Evolutionary conservation across 2,113 vertebrate species (phyloP).

Genomic region (Menidia beryllina): DNA sequence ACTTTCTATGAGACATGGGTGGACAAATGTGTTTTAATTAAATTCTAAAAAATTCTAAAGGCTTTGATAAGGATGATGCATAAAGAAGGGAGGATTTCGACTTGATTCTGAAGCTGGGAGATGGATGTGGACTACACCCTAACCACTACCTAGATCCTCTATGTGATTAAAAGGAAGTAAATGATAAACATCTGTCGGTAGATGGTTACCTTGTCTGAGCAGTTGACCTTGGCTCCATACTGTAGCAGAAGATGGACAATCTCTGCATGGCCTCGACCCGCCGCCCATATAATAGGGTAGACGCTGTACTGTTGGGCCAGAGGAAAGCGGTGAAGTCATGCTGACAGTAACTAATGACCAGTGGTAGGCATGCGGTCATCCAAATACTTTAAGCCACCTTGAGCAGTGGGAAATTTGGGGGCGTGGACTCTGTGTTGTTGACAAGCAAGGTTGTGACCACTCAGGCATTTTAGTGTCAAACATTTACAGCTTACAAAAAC

Average conservation of each 20-base stretch:
- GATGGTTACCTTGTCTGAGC: conserved; percentile 93
- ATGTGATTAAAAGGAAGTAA: conserved; percentile 37
- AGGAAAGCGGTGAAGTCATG: conserved; percentile 47
- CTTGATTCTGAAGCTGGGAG: neutral
- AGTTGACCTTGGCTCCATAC: conserved; percentile 96
- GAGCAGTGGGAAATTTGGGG: conserved; percentile 9
- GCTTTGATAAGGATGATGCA: conserved; percentile 3
- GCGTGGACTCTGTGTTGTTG: too few species aligned
- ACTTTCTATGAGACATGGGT: neutral
- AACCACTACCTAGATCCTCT: neutral
- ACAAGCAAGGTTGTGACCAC: neutral
- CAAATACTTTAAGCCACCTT: conserved; percentile 21
- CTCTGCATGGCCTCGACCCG: conserved; percentile 92
- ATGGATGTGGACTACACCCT: neutral
- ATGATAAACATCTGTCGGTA: conserved; percentile 41
- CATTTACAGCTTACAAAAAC: conserved; percentile 6
- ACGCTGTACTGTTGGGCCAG: conserved; percentile 92
- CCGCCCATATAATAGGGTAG: conserved; percentile 98
- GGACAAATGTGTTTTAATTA: neutral
- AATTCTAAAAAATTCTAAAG: neutral
- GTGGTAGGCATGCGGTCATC: conserved; percentile 18
- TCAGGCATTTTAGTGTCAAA: neutral
- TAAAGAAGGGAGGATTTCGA: neutral
- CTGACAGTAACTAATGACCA: conserved; percentile 50
- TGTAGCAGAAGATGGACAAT: conserved; percentile 92